Evolutionary conservation across 37 sponge, comb jelly and placozoan species (phyloP).

Genomic region (Theonella swinhoei): DNA sequence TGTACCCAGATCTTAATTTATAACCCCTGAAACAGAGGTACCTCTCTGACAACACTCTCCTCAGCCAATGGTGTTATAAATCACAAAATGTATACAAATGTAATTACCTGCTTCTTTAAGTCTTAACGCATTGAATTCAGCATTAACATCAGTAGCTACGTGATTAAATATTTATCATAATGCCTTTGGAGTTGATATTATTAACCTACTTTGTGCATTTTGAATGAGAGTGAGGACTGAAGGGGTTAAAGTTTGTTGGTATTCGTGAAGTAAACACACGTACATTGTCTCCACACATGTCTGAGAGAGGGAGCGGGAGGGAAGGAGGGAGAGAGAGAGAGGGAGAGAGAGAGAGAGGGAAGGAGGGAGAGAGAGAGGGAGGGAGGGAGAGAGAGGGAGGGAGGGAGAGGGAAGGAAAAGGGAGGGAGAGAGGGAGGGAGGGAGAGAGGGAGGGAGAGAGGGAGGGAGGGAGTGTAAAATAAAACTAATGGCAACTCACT

Average conservation of each 20-base stretch:
- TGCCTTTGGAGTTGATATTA: background rate
- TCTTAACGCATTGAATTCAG: constrained; percentile 25
- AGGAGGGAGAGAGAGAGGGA: constrained; percentile 2
- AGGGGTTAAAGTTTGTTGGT: constrained; percentile 55
- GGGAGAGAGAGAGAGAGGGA: background rate
- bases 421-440: background rate
- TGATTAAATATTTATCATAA: background rate
- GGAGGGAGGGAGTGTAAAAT: background rate
- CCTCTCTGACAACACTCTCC: background rate
- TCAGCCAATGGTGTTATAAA: too few relatives aligned
- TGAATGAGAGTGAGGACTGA: constrained; percentile 49
- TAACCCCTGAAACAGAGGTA: too few relatives aligned
- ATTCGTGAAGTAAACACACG: constrained; percentile 55
- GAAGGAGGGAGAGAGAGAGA: background rate
- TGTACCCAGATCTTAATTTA: too few relatives aligned
- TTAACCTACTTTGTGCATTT: constrained; percentile 60
- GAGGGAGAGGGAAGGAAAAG: background rate
- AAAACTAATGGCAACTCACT: background rate
- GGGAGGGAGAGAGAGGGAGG: background rate
- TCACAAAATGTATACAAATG: too few relatives aligned
- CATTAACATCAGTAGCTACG: constrained; percentile 5
- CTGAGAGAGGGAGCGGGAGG: constrained; percentile 3
- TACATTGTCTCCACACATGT: constrained; percentile 74
- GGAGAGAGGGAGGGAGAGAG: constrained; percentile 2
- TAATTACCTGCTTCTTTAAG: constrained; percentile 78